Conservation (phyloP, 2,113 vertebrate species). For the Leucoraja erinaceus region DNA sequence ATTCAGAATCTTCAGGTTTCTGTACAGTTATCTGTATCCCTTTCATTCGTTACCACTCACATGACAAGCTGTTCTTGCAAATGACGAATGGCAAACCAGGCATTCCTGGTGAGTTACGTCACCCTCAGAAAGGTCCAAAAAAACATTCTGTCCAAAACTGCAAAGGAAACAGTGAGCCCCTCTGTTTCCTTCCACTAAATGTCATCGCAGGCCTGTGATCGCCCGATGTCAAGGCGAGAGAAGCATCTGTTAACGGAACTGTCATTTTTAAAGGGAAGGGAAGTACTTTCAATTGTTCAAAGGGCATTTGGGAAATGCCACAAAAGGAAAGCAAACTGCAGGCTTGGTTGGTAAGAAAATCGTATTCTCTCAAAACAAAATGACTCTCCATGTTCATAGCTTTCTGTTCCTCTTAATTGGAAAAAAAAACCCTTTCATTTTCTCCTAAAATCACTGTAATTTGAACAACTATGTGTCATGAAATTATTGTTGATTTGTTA, state of each 20-base stretch:
- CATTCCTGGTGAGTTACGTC: conserved; percentile 12
- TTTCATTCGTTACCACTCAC: conserved; percentile 23
- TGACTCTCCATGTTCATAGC: not conserved
- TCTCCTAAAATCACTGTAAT: not conserved
- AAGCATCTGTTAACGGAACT: conserved; percentile 3
- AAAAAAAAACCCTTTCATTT: not conserved
- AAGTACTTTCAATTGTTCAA: conserved; percentile 9
- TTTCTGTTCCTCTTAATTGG: not conserved
- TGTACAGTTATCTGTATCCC: not conserved
- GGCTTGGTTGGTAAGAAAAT: not conserved
- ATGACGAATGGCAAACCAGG: conserved; percentile 11
- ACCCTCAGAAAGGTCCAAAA: conserved; percentile 7
- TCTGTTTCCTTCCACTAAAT: conserved; percentile 36
- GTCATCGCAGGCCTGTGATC: conserved; percentile 16
- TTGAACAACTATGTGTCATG: not conserved
- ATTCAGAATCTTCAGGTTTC: conserved; percentile 5
- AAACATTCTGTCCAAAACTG: conserved; percentile 4
- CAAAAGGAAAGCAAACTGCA: conserved; percentile 18
- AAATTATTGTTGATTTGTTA: not conserved
- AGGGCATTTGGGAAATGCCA: not conserved
- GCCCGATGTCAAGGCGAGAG: conserved; percentile 22
- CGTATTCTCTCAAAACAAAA: not conserved
- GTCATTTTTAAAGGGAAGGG: conserved; percentile 30
- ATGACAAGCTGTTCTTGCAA: not conserved
- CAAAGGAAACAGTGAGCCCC: conserved; percentile 33